Percentiles rank a stretch among this genome's conserved stretches.
Conservation (phyloP, 2,797 vertebrate genomes). For the Dryobates pubescens region DNA sequence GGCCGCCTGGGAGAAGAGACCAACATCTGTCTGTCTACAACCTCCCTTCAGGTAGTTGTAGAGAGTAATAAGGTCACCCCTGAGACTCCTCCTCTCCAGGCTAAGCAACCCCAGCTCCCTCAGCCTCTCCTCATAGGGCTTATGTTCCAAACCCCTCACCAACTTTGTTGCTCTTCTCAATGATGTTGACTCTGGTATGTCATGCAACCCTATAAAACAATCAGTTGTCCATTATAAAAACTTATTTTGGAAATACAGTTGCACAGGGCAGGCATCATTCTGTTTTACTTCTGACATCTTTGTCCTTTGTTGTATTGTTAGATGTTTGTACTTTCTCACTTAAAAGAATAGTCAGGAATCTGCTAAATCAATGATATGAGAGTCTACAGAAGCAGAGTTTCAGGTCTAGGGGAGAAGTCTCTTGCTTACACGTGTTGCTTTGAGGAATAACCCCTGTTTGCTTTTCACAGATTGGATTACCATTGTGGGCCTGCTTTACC, state of each 20-base stretch:
- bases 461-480: slow-evolving; percentile 87
- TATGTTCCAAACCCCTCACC: too few species aligned
- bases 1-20: too few species aligned
- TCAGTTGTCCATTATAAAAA: neutral
- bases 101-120: too few species aligned
- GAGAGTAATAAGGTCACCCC: too few species aligned
- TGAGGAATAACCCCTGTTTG: neutral
- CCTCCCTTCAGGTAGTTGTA: too few species aligned
- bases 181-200: too few species aligned
- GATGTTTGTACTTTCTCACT: accelerated
- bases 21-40: too few species aligned
- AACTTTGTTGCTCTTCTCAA: too few species aligned
- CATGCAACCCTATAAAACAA: accelerated
- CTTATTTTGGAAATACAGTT: neutral
- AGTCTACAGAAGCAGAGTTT: slow-evolving; percentile 52
- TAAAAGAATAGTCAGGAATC: slow-evolving; percentile 33
- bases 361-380: slow-evolving; percentile 69
- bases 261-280: neutral
- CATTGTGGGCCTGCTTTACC: slow-evolving; percentile 93
- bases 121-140: too few species aligned
- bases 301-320: neutral
- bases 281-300: accelerated
- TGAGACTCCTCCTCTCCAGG: too few species aligned
- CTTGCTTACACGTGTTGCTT: too few species aligned
- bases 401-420: slow-evolving; percentile 29